phyloP scores from a whole-genome alignment of 2,797 vertebrate species.

The Notoglanidium macrostoma region DNA sequence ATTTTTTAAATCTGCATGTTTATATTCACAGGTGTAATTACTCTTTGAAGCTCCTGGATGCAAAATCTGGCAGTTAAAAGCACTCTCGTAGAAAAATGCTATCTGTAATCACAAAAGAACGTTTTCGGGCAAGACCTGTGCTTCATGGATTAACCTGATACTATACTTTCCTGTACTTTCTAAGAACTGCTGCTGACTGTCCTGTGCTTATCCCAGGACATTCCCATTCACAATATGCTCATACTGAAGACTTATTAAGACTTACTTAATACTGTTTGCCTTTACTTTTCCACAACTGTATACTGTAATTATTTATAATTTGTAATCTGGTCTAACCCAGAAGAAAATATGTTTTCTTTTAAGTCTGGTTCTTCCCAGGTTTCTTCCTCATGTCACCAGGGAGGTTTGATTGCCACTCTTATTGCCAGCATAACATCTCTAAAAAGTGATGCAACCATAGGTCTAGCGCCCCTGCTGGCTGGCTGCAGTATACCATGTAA shows the following conservation, averaged over 20 bases:
- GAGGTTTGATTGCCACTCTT: not conserved
- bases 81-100: not conserved
- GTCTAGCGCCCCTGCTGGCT: too few species aligned
- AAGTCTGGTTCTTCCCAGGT: not conserved
- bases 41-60: not conserved
- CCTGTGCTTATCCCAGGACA: not conserved
- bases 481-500: too few species aligned
- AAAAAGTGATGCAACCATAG: too few species aligned
- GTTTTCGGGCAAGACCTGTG: not conserved
- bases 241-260: not conserved
- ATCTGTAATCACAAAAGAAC: not conserved
- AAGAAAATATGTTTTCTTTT: not conserved
- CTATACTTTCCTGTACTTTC: not conserved
- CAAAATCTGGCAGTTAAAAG: not conserved
- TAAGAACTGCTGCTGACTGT: not conserved
- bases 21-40: not conserved
- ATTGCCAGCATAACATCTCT: too few species aligned
- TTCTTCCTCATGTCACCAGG: not conserved
- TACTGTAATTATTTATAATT: not conserved
- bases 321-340: not conserved
- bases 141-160: not conserved
- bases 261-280: not conserved
- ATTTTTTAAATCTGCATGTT: not conserved
- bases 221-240: not conserved
- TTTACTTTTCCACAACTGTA: not conserved